Base-by-base conservation (phyloP, 1,140 invertebrate genomes). In the Frieseomelitta varia region DNA sequence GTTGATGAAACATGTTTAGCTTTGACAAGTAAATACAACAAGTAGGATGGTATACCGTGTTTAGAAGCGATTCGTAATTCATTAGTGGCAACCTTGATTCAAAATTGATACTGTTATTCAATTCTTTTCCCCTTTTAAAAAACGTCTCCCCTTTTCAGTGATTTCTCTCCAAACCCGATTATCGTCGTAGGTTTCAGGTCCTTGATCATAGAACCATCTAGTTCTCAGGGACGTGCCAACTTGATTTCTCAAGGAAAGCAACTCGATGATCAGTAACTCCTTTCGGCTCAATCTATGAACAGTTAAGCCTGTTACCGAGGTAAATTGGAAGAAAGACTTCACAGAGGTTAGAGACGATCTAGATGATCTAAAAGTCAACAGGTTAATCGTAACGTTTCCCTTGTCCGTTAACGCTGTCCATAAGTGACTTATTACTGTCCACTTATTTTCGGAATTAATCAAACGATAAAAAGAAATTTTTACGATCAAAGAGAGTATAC, bases 401-500 rank as follows among this genome's bases (percentile, higher is more conserved):
- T 47, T 47, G 39, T 8, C 39, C 39, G 0, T 47, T 8, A 47
- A 47, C 39, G 39, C 39, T 47, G 39, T 47, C 6, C 39, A 47
- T 8, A 47, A 47, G 8, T 47, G 8, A 47, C 39, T 47, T 11
- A 47, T 47, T 47, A 47, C 6, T 30, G 15, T 17, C 2, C 12
- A 3, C 19, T 34, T 34, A 34, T 67, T 30, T 34, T 21, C 30
- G 1, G 21, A 12, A 67, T 67, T 67, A 67, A 39, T n/a, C 34
- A 24, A 21, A 24, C 39, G n/a, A 19, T 58, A 65, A 8, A 56
- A 19, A 19, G 30, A 47, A 76, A 34, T 11, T 4, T 1, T 17
- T 34, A 21, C 4, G 1, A 56, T 21, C 19, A n/a, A 77, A 82
- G 17, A n/a, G 4, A 47, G 27, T 93, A 30, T 30, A 94, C 93